Conservation (phyloP, 2,888 invertebrate genomes). For the Bedellia somnulentella region DNA sequence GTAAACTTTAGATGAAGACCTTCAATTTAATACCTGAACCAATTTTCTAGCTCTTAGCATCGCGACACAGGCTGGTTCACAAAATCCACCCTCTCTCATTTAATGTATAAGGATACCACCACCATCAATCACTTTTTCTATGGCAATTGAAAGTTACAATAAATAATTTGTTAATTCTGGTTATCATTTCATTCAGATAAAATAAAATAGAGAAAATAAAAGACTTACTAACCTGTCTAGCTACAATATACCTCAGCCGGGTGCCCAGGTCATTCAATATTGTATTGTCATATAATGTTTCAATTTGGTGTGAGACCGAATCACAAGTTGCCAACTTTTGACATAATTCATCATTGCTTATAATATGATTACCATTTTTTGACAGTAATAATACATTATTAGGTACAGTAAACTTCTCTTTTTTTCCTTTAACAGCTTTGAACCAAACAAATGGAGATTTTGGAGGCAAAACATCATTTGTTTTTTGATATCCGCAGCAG, state of each 20-base stretch:
- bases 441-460: conserved; percentile 77
- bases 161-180: no score
- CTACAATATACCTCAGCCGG: conserved; percentile 75
- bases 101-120: no score
- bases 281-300: conserved; percentile 60
- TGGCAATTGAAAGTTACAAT: no score
- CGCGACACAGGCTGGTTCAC: no score
- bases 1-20: no score
- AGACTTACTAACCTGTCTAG: conserved; percentile 67
- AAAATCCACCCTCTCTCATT: no score
- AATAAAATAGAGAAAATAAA: no score
- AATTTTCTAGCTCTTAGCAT: no score
- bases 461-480: conserved; percentile 63
- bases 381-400: conserved; percentile 15
- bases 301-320: conserved; percentile 70
- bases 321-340: conserved; percentile 45
- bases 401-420: conserved; percentile 15
- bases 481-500: conserved; percentile 60
- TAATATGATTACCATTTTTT: conserved; percentile 44
- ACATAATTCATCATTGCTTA: conserved; percentile 40
- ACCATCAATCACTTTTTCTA: no score
- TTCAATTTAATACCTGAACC: no score
- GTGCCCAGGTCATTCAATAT: conserved; percentile 72
- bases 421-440: conserved; percentile 37
- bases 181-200: no score